Evolutionary conservation across 2,888 invertebrate species (phyloP), one percentile per base, ranked within the genome.

Genomic region (Leucoma salicis): DNA sequence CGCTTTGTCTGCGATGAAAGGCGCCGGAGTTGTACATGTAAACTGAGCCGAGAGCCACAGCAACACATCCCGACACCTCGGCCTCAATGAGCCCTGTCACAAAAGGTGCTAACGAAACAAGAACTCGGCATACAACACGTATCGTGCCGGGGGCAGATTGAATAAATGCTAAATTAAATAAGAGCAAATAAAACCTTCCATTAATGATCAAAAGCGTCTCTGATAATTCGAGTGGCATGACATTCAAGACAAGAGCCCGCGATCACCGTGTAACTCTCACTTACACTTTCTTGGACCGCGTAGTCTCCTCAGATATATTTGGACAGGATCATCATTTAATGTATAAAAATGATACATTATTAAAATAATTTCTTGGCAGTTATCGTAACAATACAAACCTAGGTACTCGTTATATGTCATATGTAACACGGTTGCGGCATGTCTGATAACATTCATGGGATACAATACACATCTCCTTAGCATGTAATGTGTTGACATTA

Each of bases 81-180:
- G 65, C 58, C 81, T 86, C 87, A 88, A 87, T 87, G 88, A 84
- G 85, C 83, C 71, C 81, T 78, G 81, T 81, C 87, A 87, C 85
- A 88, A 88, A 88, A 82, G 87, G 85, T 83, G 88, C 80, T 80
- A 86, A 84, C 76, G 77, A 74, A 82, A 82, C 76, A 74, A 79
- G 70, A 79, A 70, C 65, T 78, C 63, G 69, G 75, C 74, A 73
- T 68, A 78, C 73, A 74, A 75, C 78, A 74, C 77, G 73, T 76
- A 81, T 82, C 79, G 74, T 74, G 76, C 79, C 74, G 61, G 75
- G 76, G 77, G 81, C 78, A 85, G 85, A 89, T 89, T 90, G 83
- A 88, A 89, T 89, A 89, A 90, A 87, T 86, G 82, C 82, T 79
- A 88, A 90, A 90, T 90, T 90, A 85, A 89, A 90, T 87, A 81